phyloP scores from a whole-genome alignment of 2,888 invertebrate genomes.

The Pedicia rivosa region DNA sequence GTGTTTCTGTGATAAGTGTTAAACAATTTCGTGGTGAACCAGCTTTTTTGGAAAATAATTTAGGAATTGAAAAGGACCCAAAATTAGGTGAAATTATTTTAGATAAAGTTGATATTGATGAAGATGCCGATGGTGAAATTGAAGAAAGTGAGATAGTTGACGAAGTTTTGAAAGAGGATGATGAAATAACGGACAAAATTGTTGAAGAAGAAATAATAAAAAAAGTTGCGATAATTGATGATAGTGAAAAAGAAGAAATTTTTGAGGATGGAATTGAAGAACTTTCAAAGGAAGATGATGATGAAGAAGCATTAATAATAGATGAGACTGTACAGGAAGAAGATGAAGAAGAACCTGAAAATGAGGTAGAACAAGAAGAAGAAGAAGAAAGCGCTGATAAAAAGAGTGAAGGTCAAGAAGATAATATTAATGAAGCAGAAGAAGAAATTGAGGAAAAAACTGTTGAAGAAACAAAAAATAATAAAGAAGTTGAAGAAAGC shows the following conservation, averaged over 20 bases:
- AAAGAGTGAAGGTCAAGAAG: background rate
- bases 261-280: constrained; percentile 1
- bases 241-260: constrained; percentile 4
- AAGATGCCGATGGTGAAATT: too few relatives aligned
- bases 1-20: constrained; percentile 28
- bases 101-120: too few relatives aligned
- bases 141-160: background rate
- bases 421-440: constrained; percentile 1
- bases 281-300: constrained; percentile 4
- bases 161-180: constrained; percentile 4
- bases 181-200: constrained; percentile 7
- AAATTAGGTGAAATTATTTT: constrained; percentile 28
- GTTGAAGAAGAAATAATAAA: background rate
- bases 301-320: constrained; percentile 1
- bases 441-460: background rate
- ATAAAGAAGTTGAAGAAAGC: background rate
- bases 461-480: background rate
- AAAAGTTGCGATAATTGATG: background rate
- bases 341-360: constrained; percentile 11
- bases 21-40: constrained; percentile 32
- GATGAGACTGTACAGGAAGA: constrained; percentile 11
- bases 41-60: constrained; percentile 29
- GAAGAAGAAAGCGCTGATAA: constrained; percentile 1
- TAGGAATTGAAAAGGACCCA: constrained; percentile 31
- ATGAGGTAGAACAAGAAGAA: background rate